A percentile compares a stretch with the other conserved stretches of the same genome.
Evolutionary conservation across 2,888 invertebrate genomes (phyloP).

Genomic region (Palloptera scutellata): DNA sequence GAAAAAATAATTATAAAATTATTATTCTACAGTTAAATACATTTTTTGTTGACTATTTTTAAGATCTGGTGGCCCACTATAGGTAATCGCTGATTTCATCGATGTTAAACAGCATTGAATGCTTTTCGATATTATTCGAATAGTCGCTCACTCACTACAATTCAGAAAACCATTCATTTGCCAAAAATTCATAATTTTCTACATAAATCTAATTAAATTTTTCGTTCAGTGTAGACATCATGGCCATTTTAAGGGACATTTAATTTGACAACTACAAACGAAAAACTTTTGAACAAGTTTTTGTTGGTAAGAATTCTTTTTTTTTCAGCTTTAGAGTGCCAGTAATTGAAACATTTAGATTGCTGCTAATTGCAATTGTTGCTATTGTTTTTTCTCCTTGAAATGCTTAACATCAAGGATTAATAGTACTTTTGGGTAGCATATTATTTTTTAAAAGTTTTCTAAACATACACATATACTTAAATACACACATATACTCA

Average conservation of each 20-base stretch:
- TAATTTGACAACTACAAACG: background rate
- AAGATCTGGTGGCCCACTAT: too few species aligned
- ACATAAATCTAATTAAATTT: too few species aligned
- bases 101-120: too few species aligned
- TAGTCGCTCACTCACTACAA: too few species aligned
- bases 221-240: background rate
- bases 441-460: background rate
- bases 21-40: too few species aligned
- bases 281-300: slow-evolving; percentile 27
- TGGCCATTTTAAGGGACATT: background rate
- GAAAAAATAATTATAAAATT: too few species aligned
- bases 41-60: too few species aligned
- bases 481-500: too few species aligned
- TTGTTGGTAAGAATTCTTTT: background rate
- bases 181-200: too few species aligned
- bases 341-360: slow-evolving; percentile 59
- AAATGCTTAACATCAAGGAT: slow-evolving; percentile 9
- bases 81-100: too few species aligned
- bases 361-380: slow-evolving; percentile 53
- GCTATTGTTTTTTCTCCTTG: slow-evolving; percentile 2
- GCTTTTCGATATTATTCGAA: too few species aligned
- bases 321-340: slow-evolving; percentile 44
- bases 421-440: slow-evolving; percentile 5
- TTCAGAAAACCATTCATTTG: too few species aligned
- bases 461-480: background rate